phyloP scores from a whole-genome alignment of 2,113 vertebrate genomes.

The Sakesphorus luctuosus region DNA sequence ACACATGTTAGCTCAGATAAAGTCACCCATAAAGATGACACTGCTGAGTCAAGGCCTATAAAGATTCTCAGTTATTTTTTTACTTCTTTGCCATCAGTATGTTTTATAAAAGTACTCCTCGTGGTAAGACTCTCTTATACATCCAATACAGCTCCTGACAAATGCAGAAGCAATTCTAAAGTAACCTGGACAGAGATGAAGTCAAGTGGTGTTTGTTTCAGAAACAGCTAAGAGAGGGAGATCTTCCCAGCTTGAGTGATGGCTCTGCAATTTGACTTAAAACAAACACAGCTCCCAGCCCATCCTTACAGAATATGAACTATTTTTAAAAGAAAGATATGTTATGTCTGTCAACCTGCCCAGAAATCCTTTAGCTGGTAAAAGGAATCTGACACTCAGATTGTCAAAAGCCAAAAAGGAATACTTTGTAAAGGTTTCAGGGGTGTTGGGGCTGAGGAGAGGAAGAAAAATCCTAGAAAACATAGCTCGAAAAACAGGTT shows the following conservation, averaged over 20 bases:
- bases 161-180: neutral
- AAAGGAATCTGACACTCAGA: constrained; percentile 15
- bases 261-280: constrained; percentile 26
- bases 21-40: neutral
- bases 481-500: neutral
- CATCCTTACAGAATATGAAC: neutral
- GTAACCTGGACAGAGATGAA: neutral
- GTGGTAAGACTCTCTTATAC: neutral
- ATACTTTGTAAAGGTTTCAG: neutral
- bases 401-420: neutral
- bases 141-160: neutral
- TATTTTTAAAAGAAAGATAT: constrained; percentile 27
- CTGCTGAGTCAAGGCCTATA: neutral
- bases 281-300: neutral
- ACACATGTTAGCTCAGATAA: neutral
- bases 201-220: neutral
- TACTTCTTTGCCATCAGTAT: neutral
- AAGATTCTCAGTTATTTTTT: neutral
- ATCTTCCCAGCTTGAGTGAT: constrained; percentile 8
- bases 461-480: constrained; percentile 33
- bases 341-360: constrained; percentile 46
- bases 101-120: neutral
- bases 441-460: neutral
- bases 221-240: neutral
- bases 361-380: neutral